Conservation (phyloP, 1,140 invertebrate genomes). For the Danaus plexippus region DNA sequence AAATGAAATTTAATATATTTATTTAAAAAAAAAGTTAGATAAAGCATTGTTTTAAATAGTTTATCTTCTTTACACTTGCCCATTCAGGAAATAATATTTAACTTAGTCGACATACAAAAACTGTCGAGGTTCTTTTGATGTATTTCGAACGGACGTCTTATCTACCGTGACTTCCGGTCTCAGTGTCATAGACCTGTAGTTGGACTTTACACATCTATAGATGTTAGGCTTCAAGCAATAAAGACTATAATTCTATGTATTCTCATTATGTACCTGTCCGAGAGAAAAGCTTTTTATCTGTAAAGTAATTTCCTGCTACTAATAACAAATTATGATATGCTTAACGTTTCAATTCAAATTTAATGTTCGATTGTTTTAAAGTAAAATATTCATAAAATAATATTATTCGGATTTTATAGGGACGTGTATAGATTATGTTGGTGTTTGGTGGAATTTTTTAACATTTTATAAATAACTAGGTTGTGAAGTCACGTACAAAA, state of each 20-base stretch:
- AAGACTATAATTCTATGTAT: slow-evolving; percentile 8
- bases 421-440: too few species aligned
- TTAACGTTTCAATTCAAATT: not conserved
- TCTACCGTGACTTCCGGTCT: slow-evolving; percentile 34
- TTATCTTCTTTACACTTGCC: slow-evolving; percentile 8
- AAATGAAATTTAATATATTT: not conserved
- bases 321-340: slow-evolving; percentile 6
- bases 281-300: slow-evolving; percentile 16
- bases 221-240: slow-evolving; percentile 5
- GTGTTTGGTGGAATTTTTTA: not conserved
- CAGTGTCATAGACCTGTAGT: slow-evolving; percentile 25
- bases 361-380: too few species aligned
- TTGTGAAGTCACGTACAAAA: slow-evolving; percentile 13
- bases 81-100: slow-evolving; percentile 20
- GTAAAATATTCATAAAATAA: too few species aligned
- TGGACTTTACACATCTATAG: slow-evolving; percentile 1
- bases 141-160: slow-evolving; percentile 26
- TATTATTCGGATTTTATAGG: too few species aligned
- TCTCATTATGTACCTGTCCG: slow-evolving; percentile 6
- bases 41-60: slow-evolving; percentile 2
- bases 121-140: slow-evolving; percentile 18
- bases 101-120: slow-evolving; percentile 16
- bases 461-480: not conserved
- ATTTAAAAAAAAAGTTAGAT: slow-evolving; percentile 4
- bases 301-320: slow-evolving; percentile 15